Percentiles rank a stretch among this genome's conserved stretches.
Conservation (phyloP, 2,113 vertebrate species). For the Corapipo altera region DNA sequence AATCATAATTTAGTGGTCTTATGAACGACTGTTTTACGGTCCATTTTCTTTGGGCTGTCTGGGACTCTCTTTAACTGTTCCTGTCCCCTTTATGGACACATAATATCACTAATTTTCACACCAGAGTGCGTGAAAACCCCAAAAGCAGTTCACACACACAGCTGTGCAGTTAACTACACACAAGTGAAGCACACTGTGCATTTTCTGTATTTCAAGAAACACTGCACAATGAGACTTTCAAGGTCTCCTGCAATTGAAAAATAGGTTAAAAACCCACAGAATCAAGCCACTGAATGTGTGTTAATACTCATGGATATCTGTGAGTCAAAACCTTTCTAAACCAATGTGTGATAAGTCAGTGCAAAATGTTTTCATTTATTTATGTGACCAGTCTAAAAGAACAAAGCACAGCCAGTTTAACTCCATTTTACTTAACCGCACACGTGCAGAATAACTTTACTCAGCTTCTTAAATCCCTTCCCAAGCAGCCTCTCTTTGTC, state of each 20-base stretch:
- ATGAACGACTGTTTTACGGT: not conserved
- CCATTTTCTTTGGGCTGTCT: not conserved
- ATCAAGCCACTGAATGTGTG: not conserved
- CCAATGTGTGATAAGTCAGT: not conserved
- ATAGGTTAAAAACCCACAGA: not conserved
- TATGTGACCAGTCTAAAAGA: not conserved
- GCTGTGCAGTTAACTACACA: not conserved
- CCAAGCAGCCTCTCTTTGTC: not conserved
- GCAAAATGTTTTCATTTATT: not conserved
- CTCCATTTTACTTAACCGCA: not conserved
- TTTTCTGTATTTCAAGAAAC: not conserved
- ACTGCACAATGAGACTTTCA: not conserved
- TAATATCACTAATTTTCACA: not conserved
- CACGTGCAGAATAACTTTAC: not conserved
- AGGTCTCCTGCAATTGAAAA: not conserved
- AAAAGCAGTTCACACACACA: not conserved
- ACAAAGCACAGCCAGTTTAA: not conserved
- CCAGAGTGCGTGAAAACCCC: not conserved
- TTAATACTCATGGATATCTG: not conserved
- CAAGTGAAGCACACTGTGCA: not conserved
- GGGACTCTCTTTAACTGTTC: not conserved
- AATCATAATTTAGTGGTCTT: not conserved
- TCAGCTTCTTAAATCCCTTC: not conserved
- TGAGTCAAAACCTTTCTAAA: not conserved
- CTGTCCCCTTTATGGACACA: not conserved